Evolutionary conservation across 2,113 vertebrate genomes (phyloP), one percentile per base, ranked within the genome.

Genomic region (Gambusia affinis): DNA sequence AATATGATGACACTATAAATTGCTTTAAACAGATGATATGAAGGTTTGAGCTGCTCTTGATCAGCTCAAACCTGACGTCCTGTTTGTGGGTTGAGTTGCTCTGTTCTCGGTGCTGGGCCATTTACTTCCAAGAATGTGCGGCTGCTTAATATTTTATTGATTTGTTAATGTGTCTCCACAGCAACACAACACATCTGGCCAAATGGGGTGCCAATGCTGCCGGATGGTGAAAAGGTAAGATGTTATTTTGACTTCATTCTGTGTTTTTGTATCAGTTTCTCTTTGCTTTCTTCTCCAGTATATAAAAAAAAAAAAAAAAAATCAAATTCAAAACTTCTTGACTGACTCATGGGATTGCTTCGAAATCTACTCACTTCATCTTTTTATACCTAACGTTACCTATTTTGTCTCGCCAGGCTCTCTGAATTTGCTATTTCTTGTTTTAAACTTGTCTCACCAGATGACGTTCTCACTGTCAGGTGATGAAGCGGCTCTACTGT

Each of bases 201-300:
- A 98, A 95, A 99, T 99, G 98, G 98, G 97, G 96, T 98, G 98
- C 96, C 96, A 87, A 61, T 99, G 98, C 95, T 99, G 98, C 95
- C 94, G 96, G 94, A 97, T 98, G 95, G 94, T 98, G 91, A 95
- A 96, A 93, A 98, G 97, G 98, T 99, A 95, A 96, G 85, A 62
- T 6, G 12, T 35, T n/a, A 8, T 67, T 39, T 5, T 30, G 24
- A 47, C 51, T 19, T 33, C 12, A 5, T 35, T 64, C 15, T 57
- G 17, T 19, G 4, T 5, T 10, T 6, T 75, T 64, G 33, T 64
- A 35, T 70, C 61, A 65, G 15, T 68, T 24, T 44, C 3, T 47
- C 12, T 64, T 19, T 31, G 15, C 31, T 64, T 33, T 33, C 62
- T 33, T 22, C 6, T 3, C 7, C 31, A 64, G 4, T 47, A 17